Conservation (phyloP, 2,113 vertebrate species). For the Eidolon helvum region DNA sequence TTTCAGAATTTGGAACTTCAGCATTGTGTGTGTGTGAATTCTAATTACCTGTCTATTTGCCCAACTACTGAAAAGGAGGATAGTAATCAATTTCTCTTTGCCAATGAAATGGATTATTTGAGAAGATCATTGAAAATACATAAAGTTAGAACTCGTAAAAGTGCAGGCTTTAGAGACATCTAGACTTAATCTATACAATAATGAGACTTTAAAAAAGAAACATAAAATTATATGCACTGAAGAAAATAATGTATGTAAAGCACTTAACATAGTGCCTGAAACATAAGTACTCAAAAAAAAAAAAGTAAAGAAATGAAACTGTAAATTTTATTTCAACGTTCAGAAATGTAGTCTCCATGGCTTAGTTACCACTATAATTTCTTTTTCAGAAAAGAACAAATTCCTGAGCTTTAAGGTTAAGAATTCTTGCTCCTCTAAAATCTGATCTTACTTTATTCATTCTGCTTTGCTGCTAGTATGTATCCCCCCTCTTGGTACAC, state of each 20-base stretch:
- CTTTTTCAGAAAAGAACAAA: neutral
- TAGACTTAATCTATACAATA: neutral
- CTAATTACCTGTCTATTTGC: neutral
- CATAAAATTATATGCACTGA: neutral
- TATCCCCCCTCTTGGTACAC: neutral
- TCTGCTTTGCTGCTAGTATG: neutral
- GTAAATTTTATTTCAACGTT: neutral
- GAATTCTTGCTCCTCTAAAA: neutral
- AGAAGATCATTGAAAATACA: neutral
- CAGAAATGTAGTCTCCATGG: neutral
- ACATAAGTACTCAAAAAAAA: neutral
- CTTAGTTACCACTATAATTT: neutral
- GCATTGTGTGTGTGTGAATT: neutral
- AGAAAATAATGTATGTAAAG: neutral
- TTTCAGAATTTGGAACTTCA: neutral
- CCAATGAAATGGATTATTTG: neutral
- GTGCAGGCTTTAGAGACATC: neutral
- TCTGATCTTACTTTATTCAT: neutral
- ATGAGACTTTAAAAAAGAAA: neutral
- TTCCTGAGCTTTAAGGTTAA: neutral
- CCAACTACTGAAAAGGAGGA: neutral
- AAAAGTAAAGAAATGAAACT: neutral
- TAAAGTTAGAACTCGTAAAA: conserved; percentile 12
- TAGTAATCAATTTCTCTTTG: neutral
- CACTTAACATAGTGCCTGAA: neutral